phyloP scores from a whole-genome alignment of 2,888 invertebrate species.

The Caenorhabditis sp. region DNA sequence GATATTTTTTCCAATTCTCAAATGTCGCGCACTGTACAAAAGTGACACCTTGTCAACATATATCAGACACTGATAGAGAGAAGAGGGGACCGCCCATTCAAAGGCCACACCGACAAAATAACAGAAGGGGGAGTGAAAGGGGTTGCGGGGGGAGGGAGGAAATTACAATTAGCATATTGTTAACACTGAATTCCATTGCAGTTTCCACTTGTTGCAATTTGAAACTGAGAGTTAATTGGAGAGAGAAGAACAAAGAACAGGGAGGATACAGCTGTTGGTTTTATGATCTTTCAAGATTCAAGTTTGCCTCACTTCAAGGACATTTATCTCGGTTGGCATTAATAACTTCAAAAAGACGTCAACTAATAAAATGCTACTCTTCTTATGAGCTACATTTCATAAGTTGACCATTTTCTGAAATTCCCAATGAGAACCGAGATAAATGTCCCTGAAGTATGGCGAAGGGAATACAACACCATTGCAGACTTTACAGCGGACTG shows the following conservation, averaged over 20 bases:
- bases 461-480: no score
- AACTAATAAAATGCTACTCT: no score
- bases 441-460: no score
- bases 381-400: no score
- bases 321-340: no score
- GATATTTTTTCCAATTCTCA: constrained; percentile 6
- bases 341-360: no score
- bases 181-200: constrained; percentile 13
- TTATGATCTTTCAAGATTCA: constrained; percentile 3
- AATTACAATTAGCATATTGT: constrained; percentile 37
- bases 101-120: constrained; percentile 8
- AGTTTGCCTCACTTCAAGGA: no score
- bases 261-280: constrained; percentile 1
- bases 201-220: neutral
- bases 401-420: no score
- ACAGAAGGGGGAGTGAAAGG: constrained; percentile 2
- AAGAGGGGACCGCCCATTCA: constrained; percentile 11
- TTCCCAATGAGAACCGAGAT: no score
- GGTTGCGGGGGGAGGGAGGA: neutral
- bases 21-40: constrained; percentile 60
- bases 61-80: constrained; percentile 27
- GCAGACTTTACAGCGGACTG: no score
- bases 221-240: constrained; percentile 5
- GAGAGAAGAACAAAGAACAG: constrained; percentile 4
- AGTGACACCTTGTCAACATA: constrained; percentile 30